Conservation (phyloP, 1,140 invertebrate species). For the Leguminivora glycinivorella region DNA sequence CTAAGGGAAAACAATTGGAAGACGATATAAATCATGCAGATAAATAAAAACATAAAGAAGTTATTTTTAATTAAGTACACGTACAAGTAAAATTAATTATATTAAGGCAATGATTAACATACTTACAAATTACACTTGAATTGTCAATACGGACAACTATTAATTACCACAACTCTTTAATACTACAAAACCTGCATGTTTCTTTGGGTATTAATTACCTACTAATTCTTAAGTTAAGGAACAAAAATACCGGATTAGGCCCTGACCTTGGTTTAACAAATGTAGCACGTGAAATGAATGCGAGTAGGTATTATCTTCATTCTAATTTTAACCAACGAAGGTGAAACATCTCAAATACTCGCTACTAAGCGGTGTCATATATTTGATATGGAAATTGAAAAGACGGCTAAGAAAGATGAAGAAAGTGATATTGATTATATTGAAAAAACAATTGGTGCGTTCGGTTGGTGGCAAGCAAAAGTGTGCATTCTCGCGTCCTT, state of each 20-base stretch:
- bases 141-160: no score
- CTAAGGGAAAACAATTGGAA: constrained; percentile 42
- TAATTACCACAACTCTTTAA: no score
- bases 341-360: background rate
- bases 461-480: constrained; percentile 45
- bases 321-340: background rate
- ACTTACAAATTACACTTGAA: no score
- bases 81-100: no score
- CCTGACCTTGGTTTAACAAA: background rate
- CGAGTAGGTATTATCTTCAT: background rate
- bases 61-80: no score
- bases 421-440: constrained; percentile 45
- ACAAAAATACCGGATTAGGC: background rate
- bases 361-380: background rate
- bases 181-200: no score
- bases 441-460: constrained; percentile 43
- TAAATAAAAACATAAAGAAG: background rate
- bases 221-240: background rate
- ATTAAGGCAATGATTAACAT: no score
- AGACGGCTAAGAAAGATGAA: background rate
- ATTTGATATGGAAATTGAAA: background rate
- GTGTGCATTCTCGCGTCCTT: constrained; percentile 34
- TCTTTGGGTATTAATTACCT: no score
- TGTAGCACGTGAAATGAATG: background rate
- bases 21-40: constrained; percentile 40